Evolutionary conservation across 2,888 invertebrate species (phyloP).

Genomic region (Reticulitermes lucifugus): DNA sequence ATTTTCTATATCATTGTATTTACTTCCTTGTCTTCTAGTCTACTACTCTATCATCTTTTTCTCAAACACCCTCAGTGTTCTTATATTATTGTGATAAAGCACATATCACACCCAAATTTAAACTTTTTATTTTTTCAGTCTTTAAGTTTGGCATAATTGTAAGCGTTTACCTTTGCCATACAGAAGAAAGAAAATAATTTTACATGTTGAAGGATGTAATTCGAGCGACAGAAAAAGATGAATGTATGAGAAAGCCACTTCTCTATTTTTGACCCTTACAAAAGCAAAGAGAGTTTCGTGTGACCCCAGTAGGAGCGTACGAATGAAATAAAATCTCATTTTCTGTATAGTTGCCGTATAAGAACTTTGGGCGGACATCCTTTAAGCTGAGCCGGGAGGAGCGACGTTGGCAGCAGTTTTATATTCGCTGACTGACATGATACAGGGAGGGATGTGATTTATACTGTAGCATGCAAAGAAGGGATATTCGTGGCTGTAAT

Average conservation of each 20-base stretch:
- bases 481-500: constrained; percentile 28
- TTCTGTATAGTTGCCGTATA: constrained; percentile 26
- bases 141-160: no score
- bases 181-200: no score
- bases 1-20: no score
- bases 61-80: no score
- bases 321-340: constrained; percentile 36
- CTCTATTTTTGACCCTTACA: background rate
- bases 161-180: no score
- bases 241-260: background rate
- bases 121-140: no score
- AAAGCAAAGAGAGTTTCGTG: background rate
- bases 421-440: constrained; percentile 10
- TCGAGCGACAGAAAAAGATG: background rate
- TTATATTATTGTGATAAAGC: no score
- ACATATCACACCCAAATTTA: no score
- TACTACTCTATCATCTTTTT: no score
- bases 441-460: constrained; percentile 31
- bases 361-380: constrained; percentile 32
- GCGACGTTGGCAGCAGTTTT: background rate
- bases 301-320: constrained; percentile 21
- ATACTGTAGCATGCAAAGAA: constrained; percentile 34
- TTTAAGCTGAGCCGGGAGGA: constrained; percentile 15
- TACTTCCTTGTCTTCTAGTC: no score
- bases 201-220: no score